These are phyloP conservation scores for Redunca redunca DNA, from an alignment of 2,113 vertebrate species.

Conservation along the genomic window DNA sequence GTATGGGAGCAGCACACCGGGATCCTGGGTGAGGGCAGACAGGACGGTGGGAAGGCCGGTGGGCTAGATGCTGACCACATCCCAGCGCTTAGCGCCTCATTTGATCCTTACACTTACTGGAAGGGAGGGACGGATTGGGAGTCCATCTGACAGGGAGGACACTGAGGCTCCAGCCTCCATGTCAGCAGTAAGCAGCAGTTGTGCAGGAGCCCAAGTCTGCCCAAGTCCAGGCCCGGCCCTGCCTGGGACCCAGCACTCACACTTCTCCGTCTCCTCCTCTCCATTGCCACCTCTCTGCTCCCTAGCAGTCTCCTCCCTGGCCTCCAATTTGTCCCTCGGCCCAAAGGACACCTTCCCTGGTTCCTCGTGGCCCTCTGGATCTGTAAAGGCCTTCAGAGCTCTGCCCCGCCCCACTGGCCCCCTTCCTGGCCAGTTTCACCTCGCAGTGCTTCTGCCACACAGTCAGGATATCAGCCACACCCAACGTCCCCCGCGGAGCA, in stretches of 20 bases:
- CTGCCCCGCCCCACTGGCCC: background rate
- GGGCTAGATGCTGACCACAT: background rate
- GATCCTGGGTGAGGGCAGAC: background rate
- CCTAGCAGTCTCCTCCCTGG: background rate
- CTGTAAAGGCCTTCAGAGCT: background rate
- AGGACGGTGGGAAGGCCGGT: background rate
- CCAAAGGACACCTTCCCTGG: background rate
- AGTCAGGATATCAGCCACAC: background rate
- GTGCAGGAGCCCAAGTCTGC: background rate
- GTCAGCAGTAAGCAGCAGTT: background rate
- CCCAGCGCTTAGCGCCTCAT: background rate
- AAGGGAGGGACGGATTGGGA: background rate
- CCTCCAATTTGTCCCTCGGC: background rate
- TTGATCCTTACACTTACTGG: background rate
- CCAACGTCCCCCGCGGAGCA: background rate
- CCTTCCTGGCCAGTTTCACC: background rate
- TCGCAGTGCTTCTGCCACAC: background rate
- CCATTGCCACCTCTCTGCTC: background rate
- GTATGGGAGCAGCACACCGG: conserved; percentile 51
- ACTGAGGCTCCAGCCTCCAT: background rate
- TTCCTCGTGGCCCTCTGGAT: background rate
- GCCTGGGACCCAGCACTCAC: background rate
- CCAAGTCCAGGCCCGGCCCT: no score
- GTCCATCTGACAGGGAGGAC: background rate
- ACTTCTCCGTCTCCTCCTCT: background rate